Percentiles rank a stretch among this genome's conserved stretches.
Conservation (phyloP, 2,797 vertebrate genomes). For the Dryobates pubescens region DNA sequence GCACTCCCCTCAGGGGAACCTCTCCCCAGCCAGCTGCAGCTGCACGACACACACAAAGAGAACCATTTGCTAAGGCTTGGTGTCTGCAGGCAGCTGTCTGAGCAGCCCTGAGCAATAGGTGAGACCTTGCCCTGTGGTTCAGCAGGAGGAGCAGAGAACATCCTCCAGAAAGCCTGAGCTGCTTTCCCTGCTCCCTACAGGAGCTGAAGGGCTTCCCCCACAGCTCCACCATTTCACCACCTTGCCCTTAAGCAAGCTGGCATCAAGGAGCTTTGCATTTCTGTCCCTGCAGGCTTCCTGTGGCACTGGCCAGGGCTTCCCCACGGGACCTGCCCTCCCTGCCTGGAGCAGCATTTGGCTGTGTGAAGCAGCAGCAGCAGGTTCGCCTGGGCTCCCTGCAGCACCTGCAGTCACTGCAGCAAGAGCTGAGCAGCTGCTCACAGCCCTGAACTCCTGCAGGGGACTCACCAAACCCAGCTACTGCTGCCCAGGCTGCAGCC, state of each 20-base stretch:
- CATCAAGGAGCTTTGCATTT: not conserved
- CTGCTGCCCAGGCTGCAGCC: not conserved
- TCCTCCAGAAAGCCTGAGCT: not conserved
- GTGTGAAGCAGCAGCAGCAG: not conserved
- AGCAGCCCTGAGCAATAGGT: not conserved
- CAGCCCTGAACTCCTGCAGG: not conserved
- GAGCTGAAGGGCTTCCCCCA: fast-evolving
- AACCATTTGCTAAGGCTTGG: not conserved
- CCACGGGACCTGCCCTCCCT: not conserved
- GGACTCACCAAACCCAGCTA: not conserved
- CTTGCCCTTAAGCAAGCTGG: not conserved
- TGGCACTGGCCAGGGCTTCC: not conserved
- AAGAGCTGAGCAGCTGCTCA: not conserved
- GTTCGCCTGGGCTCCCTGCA: not conserved
- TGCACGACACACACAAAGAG: not conserved
- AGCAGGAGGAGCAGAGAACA: not conserved
- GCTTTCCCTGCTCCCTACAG: not conserved
- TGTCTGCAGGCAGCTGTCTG: not conserved
- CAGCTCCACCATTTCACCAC: not conserved
- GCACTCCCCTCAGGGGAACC: not conserved
- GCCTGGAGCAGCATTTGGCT: not conserved
- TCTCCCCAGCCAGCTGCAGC: not conserved
- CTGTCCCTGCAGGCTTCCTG: not conserved
- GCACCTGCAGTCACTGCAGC: not conserved
- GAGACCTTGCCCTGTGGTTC: not conserved